A percentile compares a stretch with the other conserved stretches of the same genome.
Evolutionary conservation across 2,113 vertebrate genomes (phyloP).

Genomic region (Suncus etruscus): DNA sequence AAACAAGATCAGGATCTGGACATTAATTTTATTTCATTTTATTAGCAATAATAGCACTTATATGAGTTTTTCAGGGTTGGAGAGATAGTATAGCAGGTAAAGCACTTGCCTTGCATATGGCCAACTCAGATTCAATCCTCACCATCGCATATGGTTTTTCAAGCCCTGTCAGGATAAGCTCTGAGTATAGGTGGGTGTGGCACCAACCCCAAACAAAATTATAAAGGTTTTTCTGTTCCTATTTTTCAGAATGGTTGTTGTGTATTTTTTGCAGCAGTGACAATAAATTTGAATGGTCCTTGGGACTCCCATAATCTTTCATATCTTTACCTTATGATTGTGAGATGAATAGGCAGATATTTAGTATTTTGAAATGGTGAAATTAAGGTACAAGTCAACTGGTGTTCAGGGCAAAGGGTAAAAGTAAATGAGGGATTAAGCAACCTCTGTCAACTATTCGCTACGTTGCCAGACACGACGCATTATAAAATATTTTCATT

Average conservation of each 20-base stretch:
- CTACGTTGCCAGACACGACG: neutral
- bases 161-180: no score
- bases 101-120: no score
- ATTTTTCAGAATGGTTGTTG: slow-evolving; percentile 46
- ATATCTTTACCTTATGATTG: slow-evolving; percentile 18
- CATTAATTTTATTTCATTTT: slow-evolving; percentile 45
- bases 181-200: no score
- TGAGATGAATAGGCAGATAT: slow-evolving; percentile 28
- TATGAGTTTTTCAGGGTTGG: neutral
- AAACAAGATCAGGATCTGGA: slow-evolving; percentile 49
- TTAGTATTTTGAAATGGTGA: slow-evolving; percentile 27
- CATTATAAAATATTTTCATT: slow-evolving; percentile 44
- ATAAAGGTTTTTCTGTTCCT: slow-evolving; percentile 20
- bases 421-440: neutral
- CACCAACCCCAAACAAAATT: no score
- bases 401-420: neutral
- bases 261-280: slow-evolving; percentile 30
- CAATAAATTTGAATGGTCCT: slow-evolving; percentile 35
- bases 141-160: no score
- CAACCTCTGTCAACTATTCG: neutral
- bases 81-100: no score
- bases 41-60: slow-evolving; percentile 46
- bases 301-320: slow-evolving; percentile 38
- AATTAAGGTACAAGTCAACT: slow-evolving; percentile 28
- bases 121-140: no score